Evolutionary conservation across 1,140 invertebrate species (phyloP).

Genomic region (Euwallacea similis): DNA sequence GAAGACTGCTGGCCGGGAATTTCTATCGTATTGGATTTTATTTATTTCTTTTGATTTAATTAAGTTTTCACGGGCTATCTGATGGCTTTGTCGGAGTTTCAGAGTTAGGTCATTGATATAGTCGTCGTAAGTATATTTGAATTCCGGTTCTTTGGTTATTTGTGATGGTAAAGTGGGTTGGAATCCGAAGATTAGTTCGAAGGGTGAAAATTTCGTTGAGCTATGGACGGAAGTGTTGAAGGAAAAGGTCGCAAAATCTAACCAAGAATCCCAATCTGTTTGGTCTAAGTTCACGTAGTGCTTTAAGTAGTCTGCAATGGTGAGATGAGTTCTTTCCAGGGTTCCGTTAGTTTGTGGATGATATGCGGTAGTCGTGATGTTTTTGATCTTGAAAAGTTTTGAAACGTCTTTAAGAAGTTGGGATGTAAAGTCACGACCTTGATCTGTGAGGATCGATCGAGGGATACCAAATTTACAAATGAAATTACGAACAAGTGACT

Average conservation of each 20-base stretch:
- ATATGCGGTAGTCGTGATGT: slow-evolving; percentile 39
- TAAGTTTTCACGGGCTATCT: slow-evolving; percentile 47
- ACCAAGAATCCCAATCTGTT: slow-evolving; percentile 52
- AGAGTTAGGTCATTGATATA: slow-evolving; percentile 44
- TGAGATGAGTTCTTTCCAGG: slow-evolving; percentile 51
- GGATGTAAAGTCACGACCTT: slow-evolving; percentile 48
- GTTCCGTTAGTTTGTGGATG: slow-evolving; percentile 50
- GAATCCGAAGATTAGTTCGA: slow-evolving; percentile 44
- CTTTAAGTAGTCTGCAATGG: slow-evolving; percentile 53
- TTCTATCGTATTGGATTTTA: slow-evolving; percentile 47
- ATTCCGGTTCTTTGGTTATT: slow-evolving; percentile 37
- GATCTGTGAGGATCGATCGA: slow-evolving; percentile 44
- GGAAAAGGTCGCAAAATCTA: slow-evolving; percentile 50
- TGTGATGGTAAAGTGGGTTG: slow-evolving; percentile 44
- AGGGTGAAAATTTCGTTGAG: slow-evolving; percentile 44
- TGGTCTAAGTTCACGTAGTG: slow-evolving; percentile 51
- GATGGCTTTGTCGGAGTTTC: slow-evolving; percentile 45
- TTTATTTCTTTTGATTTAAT: slow-evolving; percentile 42
- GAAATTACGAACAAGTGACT: slow-evolving; percentile 40
- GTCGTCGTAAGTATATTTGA: slow-evolving; percentile 48
- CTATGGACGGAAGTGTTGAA: slow-evolving; percentile 50
- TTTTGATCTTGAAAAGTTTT: slow-evolving; percentile 46
- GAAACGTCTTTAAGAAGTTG: slow-evolving; percentile 46
- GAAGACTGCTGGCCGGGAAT: slow-evolving; percentile 36
- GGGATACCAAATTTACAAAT: slow-evolving; percentile 45